Percentiles rank a stretch among this genome's conserved stretches.
Conservation (phyloP, 2,113 vertebrate species). For the Thamnaconus septentrionalis region DNA sequence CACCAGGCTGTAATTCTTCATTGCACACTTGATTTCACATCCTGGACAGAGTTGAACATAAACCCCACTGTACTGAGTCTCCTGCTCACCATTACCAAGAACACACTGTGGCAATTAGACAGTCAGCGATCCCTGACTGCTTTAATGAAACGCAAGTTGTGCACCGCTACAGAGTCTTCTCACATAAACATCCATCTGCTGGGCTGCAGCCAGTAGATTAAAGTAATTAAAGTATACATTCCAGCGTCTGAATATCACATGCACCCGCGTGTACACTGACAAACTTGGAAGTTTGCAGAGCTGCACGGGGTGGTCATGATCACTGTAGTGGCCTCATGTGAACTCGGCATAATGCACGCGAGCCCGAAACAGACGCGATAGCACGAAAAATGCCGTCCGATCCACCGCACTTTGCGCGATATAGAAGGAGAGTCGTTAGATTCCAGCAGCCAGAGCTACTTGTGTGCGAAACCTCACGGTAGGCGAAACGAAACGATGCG, state of each 20-base stretch:
- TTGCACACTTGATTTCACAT: constrained; percentile 5
- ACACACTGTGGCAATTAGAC: constrained; percentile 9
- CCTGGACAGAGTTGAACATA: constrained; percentile 3
- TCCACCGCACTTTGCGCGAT: no score
- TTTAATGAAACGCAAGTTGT: constrained; percentile 12
- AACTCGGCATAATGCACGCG: no score
- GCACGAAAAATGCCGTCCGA: no score
- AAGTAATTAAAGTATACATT: not conserved
- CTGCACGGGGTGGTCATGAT: no score
- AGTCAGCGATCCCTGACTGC: not conserved
- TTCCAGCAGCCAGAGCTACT: no score
- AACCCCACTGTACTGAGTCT: not conserved
- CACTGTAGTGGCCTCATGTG: no score
- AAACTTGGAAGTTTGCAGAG: no score
- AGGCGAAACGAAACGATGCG: not conserved
- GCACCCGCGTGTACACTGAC: no score
- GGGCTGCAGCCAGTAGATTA: not conserved
- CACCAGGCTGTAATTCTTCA: constrained; percentile 1
- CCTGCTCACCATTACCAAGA: constrained; percentile 6
- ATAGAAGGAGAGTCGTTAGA: no score
- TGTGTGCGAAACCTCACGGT: no score
- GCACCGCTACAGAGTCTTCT: constrained; percentile 2
- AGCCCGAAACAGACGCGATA: no score
- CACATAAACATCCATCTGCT: not conserved
- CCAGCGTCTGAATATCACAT: not conserved